Base-by-base conservation (phyloP, 2,113 vertebrate species). In the Lonchura striata region DNA sequence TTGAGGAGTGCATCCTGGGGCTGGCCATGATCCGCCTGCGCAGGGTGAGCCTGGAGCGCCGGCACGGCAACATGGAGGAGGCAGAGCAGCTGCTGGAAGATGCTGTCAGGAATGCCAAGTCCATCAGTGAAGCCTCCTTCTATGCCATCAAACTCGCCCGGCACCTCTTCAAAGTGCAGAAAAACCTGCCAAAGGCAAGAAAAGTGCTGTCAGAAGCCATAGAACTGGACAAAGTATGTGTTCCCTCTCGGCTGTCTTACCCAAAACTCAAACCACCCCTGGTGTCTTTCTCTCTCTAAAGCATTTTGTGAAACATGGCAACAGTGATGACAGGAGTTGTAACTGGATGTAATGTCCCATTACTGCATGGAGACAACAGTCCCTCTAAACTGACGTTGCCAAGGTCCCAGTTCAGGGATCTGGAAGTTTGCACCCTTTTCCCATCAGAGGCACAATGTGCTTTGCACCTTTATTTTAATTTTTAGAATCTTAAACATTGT, bases 11-110 rank as follows among this genome's bases (percentile, higher is more conserved):
- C 23, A 97, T 99, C 61, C 97, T 99, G 14, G 98, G 98, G 75
- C 94, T 99, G 76, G 99, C 99, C 49, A 99, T 99, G 99, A 99
- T 99, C 82, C 98, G 99, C 42, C 97, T 99, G 92, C 98, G 99
- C 63, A 97, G 99, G 94, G 99, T 99, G 53, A 99, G 99, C 94
- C 96, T 99, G 82, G 99, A 99, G 83, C 99, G 99, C 88, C 98
- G 99, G 19, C 99, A 99, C 8, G 99, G 99, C 13, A 99, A 99
- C 96, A 95, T 99, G 98, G 99, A 99, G 15, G 98, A 98, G 86
- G 99, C 99, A 0, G 99, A 99, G 81, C 97, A 98, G 17, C 97
- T 99, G 88, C 98, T 99, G 37, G 97, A 98, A 54, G 99, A 99
- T 14, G 99, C 99, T 33, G 98, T 99, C 94, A 98, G 98, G 64